Evolutionary conservation across 2,113 vertebrate genomes (phyloP).

Genomic region (Gymnorhina tibicen): DNA sequence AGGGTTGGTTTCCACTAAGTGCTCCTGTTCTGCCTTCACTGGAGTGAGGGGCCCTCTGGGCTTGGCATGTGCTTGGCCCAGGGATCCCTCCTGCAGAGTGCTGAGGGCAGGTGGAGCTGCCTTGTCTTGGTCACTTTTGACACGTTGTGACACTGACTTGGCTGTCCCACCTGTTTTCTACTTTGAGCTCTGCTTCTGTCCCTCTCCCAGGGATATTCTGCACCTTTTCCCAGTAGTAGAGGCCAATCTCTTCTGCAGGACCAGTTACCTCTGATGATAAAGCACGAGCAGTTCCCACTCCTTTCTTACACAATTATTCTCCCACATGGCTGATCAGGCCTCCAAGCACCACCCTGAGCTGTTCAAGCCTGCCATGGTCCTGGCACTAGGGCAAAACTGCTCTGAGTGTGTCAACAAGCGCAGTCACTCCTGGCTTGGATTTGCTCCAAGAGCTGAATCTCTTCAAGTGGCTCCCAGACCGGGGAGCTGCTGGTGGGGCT

Average conservation of each 20-base stretch:
- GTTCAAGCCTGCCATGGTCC: background rate
- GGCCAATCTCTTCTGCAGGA: background rate
- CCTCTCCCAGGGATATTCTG: background rate
- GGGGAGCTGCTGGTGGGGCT: background rate
- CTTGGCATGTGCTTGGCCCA: background rate
- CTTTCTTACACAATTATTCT: background rate
- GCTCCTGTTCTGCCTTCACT: background rate
- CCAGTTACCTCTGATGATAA: background rate
- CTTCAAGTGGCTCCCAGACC: background rate
- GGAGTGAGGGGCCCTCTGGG: background rate
- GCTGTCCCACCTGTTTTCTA: fast-evolving
- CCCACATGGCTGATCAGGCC: background rate
- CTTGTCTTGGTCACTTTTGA: background rate
- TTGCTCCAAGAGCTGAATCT: background rate
- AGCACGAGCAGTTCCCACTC: background rate
- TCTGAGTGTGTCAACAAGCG: background rate
- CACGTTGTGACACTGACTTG: fast-evolving
- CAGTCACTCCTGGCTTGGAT: fast-evolving
- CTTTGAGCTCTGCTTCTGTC: background rate
- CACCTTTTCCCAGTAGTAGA: background rate
- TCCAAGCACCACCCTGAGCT: background rate
- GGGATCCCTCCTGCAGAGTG: background rate
- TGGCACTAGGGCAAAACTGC: background rate
- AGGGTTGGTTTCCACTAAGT: background rate
- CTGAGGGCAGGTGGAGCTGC: background rate